phyloP scores from a whole-genome alignment of 2,113 vertebrate species.

The Plotosus lineatus region DNA sequence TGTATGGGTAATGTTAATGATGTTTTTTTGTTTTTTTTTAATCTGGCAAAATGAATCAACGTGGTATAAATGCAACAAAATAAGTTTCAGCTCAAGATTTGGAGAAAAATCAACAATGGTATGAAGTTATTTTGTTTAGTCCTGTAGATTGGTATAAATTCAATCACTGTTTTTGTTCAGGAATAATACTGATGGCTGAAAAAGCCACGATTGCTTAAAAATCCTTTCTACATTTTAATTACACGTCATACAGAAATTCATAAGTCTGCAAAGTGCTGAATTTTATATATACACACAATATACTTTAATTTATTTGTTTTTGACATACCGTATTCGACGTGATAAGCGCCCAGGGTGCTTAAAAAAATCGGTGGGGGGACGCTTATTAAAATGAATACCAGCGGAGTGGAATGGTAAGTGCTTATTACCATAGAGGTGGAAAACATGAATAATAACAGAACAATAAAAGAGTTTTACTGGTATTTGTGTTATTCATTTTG shows the following conservation, averaged over 20 bases:
- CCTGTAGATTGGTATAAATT: not conserved
- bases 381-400: too few species aligned
- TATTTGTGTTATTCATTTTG: too few species aligned
- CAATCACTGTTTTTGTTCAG: not conserved
- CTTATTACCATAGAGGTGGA: too few species aligned
- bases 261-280: conserved; percentile 2
- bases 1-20: not conserved
- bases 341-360: too few species aligned
- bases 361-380: too few species aligned
- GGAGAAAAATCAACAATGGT: not conserved
- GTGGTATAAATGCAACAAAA: not conserved
- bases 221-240: not conserved
- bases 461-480: too few species aligned
- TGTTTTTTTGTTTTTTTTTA: not conserved
- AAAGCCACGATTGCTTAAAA: conserved; percentile 1
- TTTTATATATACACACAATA: not conserved
- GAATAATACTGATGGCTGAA: not conserved
- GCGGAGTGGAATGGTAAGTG: too few species aligned
- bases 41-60: not conserved
- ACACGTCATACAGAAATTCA: not conserved
- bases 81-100: not conserved
- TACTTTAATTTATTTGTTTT: too few species aligned
- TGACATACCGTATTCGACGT: too few species aligned
- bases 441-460: too few species aligned
- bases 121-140: not conserved